Conservation (phyloP, 2,888 invertebrate genomes). For the Pollenia griseotomentosa region DNA sequence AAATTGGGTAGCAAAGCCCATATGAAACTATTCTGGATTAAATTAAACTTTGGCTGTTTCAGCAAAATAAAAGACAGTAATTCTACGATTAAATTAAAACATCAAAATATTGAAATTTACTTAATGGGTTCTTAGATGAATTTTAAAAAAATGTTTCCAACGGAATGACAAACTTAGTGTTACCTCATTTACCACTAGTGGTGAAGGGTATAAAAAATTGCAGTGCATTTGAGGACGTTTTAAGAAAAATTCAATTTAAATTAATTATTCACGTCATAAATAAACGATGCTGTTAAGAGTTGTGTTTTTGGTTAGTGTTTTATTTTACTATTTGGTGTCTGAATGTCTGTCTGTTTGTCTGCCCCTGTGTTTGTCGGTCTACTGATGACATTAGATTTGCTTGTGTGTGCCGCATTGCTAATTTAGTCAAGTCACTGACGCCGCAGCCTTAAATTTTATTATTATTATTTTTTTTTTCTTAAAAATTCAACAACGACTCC, state of each 20-base stretch:
- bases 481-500: background rate
- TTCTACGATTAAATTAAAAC: no score
- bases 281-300: conserved; percentile 68
- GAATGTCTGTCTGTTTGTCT: conserved; percentile 25
- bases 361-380: conserved; percentile 6
- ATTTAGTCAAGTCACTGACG: conserved; percentile 15
- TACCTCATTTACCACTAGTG: background rate
- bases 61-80: no score
- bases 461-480: background rate
- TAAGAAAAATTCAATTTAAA: conserved; percentile 64
- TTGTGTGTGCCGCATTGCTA: background rate
- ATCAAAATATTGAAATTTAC: no score
- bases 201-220: background rate
- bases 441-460: conserved; percentile 15
- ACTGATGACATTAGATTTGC: background rate
- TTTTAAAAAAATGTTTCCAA: no score
- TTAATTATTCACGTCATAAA: conserved; percentile 71
- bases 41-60: no score
- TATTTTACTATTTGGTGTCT: background rate
- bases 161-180: no score
- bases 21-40: no score
- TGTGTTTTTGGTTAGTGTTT: conserved; percentile 35
- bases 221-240: conserved; percentile 57
- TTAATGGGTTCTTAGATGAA: no score
- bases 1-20: no score